These are phyloP conservation scores for Syndactyla subalaris DNA, from an alignment of 2,797 vertebrate species.

Conservation along the genomic window DNA sequence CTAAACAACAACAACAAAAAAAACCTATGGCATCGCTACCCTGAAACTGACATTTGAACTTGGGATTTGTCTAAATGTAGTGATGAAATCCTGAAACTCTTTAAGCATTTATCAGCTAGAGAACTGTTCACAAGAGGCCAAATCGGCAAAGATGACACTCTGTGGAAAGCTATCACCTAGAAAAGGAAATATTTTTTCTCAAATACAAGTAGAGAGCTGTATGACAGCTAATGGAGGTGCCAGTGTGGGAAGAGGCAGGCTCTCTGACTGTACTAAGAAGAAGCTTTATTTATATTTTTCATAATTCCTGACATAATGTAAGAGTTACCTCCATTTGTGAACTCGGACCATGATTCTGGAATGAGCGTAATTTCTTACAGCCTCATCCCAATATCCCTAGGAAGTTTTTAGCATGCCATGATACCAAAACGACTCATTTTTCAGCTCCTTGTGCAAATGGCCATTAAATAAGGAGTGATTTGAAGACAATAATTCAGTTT, in stretches of 20 bases:
- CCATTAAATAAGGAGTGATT: neutral
- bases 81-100: neutral
- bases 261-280: neutral
- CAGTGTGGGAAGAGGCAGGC: neutral
- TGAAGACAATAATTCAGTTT: neutral
- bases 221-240: neutral
- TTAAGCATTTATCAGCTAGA: neutral
- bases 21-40: neutral
- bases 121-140: neutral
- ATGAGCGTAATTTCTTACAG: neutral
- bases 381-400: neutral
- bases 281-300: neutral
- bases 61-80: neutral
- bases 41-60: neutral
- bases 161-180: neutral
- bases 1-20: neutral
- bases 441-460: neutral
- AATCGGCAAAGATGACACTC: neutral
- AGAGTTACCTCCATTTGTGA: neutral
- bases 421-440: neutral
- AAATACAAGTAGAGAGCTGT: neutral
- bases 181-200: neutral
- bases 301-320: neutral
- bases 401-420: neutral
- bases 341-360: neutral